A percentile compares a stretch with the other conserved stretches of the same genome.
phyloP scores from a whole-genome alignment of 2,113 vertebrate genomes.

The Panthera leo region DNA sequence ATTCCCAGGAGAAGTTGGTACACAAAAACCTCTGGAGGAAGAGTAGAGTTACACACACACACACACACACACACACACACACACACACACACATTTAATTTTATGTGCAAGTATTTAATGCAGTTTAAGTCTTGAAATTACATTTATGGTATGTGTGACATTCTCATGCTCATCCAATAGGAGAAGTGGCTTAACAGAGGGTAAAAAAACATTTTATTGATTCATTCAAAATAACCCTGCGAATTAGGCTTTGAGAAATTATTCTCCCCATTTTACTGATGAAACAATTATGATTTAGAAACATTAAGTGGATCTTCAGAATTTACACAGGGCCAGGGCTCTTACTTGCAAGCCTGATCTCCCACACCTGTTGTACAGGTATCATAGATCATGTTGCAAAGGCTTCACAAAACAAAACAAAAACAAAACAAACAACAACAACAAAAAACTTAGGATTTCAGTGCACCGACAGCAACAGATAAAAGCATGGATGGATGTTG shows the following conservation, averaged over 20 bases:
- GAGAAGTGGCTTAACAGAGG: background rate
- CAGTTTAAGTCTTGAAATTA: background rate
- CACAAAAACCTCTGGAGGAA: background rate
- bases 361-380: background rate
- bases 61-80: background rate
- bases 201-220: background rate
- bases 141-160: background rate
- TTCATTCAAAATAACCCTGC: background rate
- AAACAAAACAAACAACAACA: no score
- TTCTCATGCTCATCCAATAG: background rate
- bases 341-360: background rate
- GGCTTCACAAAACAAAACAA: background rate
- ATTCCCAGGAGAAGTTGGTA: background rate
- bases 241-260: background rate
- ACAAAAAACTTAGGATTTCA: background rate
- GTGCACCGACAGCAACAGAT: background rate
- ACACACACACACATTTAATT: background rate
- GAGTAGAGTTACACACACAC: background rate
- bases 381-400: background rate
- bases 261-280: background rate
- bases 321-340: background rate
- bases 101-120: background rate
- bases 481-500: background rate
- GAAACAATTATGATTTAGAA: background rate
- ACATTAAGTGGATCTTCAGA: background rate